Evolutionary conservation across 2,113 vertebrate genomes (phyloP), one percentile per base, ranked within the genome.

Genomic region (Amphiprion percula): DNA sequence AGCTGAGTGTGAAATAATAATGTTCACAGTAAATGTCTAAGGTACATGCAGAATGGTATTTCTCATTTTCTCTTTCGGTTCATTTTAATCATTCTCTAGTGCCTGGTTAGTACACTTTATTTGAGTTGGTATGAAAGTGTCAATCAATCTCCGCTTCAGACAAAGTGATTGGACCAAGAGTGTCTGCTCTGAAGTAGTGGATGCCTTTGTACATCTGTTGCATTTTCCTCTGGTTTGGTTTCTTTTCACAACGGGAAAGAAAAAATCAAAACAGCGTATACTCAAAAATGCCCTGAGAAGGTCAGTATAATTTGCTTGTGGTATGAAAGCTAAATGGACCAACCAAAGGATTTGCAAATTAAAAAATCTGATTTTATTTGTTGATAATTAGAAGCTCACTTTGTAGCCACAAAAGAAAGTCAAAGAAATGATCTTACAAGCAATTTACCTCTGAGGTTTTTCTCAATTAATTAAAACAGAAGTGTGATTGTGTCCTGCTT

Each of bases 1-100:
- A 46, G 39, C 33, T 68, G 41, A 44, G 53, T 70, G 46, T 73
- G n/a, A 74, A 66, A 26, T 77, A 30, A 80, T 84, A 37, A 78
- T 49, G 62, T 50, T 60, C 11, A 59, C 53, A 39, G 0, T 75
- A 30, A 74, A 63, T 80, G 37, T 72, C 61, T 61, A 15, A 16
- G 49, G 28, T 68, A 17, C 21, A 46, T 19, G 33, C 8, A 75
- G 56, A 73, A 46, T 28, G 62, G 24, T 26, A 28, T 62, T 0
- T 37, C 33, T 10, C 1, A 10, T 37, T 44, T 44, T 14, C 11
- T 12, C 4, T 3, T 44, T 44, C 14, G 41, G 41, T 44, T 44
- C 41, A 4, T 0, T 44, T 44, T 44, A 44, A 44, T 9, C 41
- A 44, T 15, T 3, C 41, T 44, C 12, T 44, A 2, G 33, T 12